Evolutionary conservation across 2,888 invertebrate species (phyloP).

Genomic region (Cremastinae sp.): DNA sequence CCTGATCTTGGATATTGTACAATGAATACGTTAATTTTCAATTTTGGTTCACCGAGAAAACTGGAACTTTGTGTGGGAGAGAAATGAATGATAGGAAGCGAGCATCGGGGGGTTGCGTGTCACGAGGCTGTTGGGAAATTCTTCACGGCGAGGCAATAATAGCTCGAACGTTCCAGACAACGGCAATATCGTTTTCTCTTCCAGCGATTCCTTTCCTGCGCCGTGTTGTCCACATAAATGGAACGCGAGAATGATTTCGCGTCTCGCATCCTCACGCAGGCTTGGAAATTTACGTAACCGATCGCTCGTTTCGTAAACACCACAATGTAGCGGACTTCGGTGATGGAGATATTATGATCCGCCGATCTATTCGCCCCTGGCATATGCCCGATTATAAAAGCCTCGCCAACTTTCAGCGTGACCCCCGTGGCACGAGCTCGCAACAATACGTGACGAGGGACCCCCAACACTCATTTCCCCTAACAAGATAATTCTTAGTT

Average conservation of each 20-base stretch:
- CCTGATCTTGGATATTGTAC: neutral
- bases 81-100: constrained; percentile 27
- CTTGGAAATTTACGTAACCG: constrained; percentile 62
- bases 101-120: constrained; percentile 63
- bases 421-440: constrained; percentile 63
- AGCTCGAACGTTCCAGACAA: constrained; percentile 55
- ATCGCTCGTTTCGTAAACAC: constrained; percentile 45
- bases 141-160: constrained; percentile 62
- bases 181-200: constrained; percentile 63
- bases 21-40: no score
- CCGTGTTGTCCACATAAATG: constrained; percentile 3
- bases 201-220: constrained; percentile 38
- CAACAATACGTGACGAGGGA: constrained; percentile 68
- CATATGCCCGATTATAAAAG: constrained; percentile 49
- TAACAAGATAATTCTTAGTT: constrained; percentile 68
- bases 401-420: constrained; percentile 62
- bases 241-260: constrained; percentile 24
- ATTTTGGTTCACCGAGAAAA: no score
- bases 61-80: neutral
- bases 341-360: constrained; percentile 55
- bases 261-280: constrained; percentile 54
- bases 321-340: constrained; percentile 31
- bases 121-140: constrained; percentile 60
- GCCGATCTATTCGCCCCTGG: constrained; percentile 55
- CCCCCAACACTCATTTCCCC: constrained; percentile 65